phyloP scores from a whole-genome alignment of 2,888 invertebrate genomes.

The Nomada ferruginata region DNA sequence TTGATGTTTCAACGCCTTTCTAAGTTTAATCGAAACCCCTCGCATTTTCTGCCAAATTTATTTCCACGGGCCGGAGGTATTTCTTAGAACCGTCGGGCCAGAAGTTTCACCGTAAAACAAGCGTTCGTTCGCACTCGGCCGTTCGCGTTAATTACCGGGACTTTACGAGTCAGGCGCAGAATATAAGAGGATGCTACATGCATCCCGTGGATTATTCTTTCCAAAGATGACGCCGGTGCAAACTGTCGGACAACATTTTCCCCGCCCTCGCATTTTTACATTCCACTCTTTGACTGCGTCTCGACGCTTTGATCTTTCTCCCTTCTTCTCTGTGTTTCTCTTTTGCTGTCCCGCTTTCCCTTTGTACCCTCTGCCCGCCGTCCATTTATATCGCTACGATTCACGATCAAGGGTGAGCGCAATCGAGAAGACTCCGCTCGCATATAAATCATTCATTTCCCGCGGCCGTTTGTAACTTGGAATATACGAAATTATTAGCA shows the following conservation, averaged over 20 bases:
- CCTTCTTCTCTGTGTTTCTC: neutral
- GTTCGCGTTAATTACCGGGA: conserved; percentile 68
- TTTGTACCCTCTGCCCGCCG: neutral
- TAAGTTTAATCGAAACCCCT: neutral
- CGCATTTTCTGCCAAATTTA: neutral
- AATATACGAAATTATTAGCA: too few relatives aligned
- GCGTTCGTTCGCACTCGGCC: conserved; percentile 21
- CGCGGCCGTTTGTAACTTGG: neutral
- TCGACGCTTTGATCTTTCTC: conserved; percentile 48
- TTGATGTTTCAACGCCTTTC: too few relatives aligned
- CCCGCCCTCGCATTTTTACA: conserved; percentile 1
- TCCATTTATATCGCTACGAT: conserved; percentile 46
- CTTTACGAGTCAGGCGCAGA: conserved; percentile 55
- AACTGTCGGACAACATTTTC: conserved; percentile 31
- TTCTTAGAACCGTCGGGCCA: neutral
- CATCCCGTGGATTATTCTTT: conserved; percentile 31
- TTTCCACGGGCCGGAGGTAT: neutral
- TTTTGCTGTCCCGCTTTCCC: too few relatives aligned
- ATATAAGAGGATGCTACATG: conserved; percentile 26
- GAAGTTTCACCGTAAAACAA: conserved; percentile 28
- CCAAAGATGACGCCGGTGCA: conserved; percentile 43
- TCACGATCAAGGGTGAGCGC: conserved; percentile 37
- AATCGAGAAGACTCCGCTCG: conserved; percentile 8
- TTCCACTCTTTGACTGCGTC: conserved; percentile 20
- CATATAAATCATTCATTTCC: conserved; percentile 51